Evolutionary conservation across 2,797 vertebrate species (phyloP).

Genomic region (Cebuella pygmaea): DNA sequence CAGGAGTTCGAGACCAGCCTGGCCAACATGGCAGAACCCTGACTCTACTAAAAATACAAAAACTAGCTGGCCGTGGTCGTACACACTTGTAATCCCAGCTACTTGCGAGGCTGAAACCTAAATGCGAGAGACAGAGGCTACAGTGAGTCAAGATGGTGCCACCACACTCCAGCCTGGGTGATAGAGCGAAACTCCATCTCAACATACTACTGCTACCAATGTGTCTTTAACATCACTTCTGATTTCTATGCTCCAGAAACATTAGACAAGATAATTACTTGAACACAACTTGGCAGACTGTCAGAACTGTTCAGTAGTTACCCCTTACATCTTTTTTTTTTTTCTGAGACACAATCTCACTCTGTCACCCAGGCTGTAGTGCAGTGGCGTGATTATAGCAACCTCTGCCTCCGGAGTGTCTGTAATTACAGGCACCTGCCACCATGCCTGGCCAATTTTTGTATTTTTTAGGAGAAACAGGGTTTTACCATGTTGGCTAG

Average conservation of each 20-base stretch:
- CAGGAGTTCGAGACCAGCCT: background rate
- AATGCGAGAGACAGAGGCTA: background rate
- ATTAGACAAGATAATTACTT: background rate
- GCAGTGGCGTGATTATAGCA: fast-evolving
- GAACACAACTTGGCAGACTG: background rate
- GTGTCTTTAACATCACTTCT: background rate
- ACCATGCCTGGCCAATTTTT: background rate
- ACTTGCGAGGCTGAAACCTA: background rate
- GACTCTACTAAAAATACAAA: background rate
- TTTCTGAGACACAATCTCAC: background rate
- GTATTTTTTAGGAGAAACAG: fast-evolving
- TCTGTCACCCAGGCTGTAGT: background rate
- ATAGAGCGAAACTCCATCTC: background rate
- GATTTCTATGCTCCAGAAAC: background rate
- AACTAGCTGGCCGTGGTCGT: background rate
- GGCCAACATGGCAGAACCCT: background rate
- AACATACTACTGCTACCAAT: background rate
- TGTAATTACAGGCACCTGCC: background rate
- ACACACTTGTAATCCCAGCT: background rate
- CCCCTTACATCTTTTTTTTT: background rate
- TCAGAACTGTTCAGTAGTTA: background rate
- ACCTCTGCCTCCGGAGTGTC: background rate
- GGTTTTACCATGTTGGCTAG: background rate
- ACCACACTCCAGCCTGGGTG: background rate
- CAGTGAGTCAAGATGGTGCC: background rate